Base-by-base conservation (phyloP, 2,888 invertebrate genomes). In the Tetropium fuscum region DNA sequence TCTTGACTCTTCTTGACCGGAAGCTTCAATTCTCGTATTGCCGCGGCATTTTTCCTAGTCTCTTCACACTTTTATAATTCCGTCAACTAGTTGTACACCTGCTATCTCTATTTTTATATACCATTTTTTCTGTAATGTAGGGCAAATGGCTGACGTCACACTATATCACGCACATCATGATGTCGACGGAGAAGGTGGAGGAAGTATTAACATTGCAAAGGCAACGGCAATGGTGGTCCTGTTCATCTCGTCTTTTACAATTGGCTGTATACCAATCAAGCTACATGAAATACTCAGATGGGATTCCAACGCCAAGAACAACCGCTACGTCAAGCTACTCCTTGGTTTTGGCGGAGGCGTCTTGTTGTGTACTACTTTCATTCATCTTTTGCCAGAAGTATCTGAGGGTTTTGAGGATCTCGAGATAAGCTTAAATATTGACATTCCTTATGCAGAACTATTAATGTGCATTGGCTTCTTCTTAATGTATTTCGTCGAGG, bases 261-360 rank as follows among this genome's bases (percentile, higher is more conserved):
- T 93, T 72, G 95, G 95, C 38, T 81, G 90, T 4, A 76, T 89
- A 18, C 95, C 95, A 0, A 84, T 93, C 65, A 82, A 90, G 71
- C 80, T 95, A 57, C 87, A 90, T 30, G 87, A 82, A 70, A 87
- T 85, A 78, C 86, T 91, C 68, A 84, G 58, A 1, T 70, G 61
- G 67, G 77, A 86, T 48, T 81, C 82, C 7, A 83, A 84, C 13
- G 83, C 84, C 0, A 83, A 83, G 59, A 80, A 85, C 25, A 81
- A 86, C 74, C 83, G 82, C 68, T 79, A 82, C 2, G 86, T 85
- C 5, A 85, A 89, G 11, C 79, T 92, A 16, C 82, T 94, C 15
- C 89, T 91, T n/a, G 78, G 79, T 45, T 90, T 93, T 66, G 94
- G 93, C 10, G 94, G 93, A n/a, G 94, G 94, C 6, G 93, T 94